Base-by-base conservation (phyloP, 2,113 vertebrate species). In the Epinephelus cyanopodus region DNA sequence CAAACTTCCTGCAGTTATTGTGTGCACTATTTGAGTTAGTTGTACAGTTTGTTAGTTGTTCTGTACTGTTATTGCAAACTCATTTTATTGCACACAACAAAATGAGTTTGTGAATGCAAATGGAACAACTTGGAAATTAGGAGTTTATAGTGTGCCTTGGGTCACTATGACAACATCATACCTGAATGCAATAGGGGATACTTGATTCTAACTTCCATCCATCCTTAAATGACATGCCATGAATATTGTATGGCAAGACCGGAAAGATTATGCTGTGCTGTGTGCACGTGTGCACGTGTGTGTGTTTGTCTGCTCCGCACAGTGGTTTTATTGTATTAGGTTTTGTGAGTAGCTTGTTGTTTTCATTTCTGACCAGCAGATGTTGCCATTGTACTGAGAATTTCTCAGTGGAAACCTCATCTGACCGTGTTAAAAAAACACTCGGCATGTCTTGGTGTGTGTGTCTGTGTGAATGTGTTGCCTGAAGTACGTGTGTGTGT, bases 341-440 rank as follows among this genome's bases (percentile, higher is more conserved):
- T 27, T 53, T 69, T 25, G 7, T 50, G 14, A 2, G 45, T 48
- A 47, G 7, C 56, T 29, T 84, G 81, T 77, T 39, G 75, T 77
- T 62, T 79, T 48, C 4, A 29, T 57, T 1, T 67, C 2, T 87
- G 63, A 85, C 83, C 91, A 92, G 70, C 74, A 92, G 89, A 66
- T 81, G 91, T 85, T 83, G 23, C 2, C 52, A 61, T 45, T 0
- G 11, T 14, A 45, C 81, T 58, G 9, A 47, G 10, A 64, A 76
- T 29, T 5, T 50, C 17, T 23, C 3, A 19, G 1, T 15, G 18
- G 25, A 62, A 52, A 37, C 25, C 5, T 18, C 11, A 7, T 14
- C 1, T 27, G 7, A 29, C 61, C 10, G 1, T 25, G 5, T 52
- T 3, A 14, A 23, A 53, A 52, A 63, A 52, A 17, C 4, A 17